Percentiles rank a stretch among this genome's conserved stretches.
Evolutionary conservation across 2,888 invertebrate species (phyloP).

Genomic region (Thecocarcelia acutangulata): DNA sequence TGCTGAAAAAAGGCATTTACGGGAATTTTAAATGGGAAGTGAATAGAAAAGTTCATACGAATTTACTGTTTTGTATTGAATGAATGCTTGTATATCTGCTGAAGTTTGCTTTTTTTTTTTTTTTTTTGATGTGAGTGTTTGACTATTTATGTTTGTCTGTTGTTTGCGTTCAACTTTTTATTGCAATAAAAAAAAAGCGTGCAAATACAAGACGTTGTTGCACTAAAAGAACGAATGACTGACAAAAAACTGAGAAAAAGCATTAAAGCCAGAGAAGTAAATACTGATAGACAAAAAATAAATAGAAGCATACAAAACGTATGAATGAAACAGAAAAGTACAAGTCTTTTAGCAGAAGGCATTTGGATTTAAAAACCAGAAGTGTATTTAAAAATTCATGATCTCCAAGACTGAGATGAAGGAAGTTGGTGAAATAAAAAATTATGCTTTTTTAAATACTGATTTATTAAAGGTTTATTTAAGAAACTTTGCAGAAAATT

Average conservation of each 20-base stretch:
- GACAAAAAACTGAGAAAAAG: background rate
- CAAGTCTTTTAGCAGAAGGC: background rate
- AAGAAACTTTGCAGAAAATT: too few species aligned
- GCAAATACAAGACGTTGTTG: conserved; percentile 17
- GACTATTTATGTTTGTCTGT: conserved; percentile 34
- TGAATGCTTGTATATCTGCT: background rate
- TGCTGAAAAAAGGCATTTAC: conserved; percentile 51
- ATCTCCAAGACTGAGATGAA: background rate
- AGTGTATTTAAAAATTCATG: conserved; percentile 1
- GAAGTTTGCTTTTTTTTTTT: background rate
- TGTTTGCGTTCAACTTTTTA: conserved; percentile 31
- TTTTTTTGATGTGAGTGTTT: conserved; percentile 11
- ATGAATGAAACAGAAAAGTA: conserved; percentile 8
- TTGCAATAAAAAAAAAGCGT: background rate
- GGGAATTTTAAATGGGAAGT: conserved; percentile 59
- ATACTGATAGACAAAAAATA: conserved; percentile 31
- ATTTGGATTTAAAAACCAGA: background rate
- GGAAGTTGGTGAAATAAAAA: background rate
- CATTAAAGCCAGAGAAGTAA: background rate
- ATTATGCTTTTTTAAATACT: too few species aligned
- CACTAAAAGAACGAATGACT: background rate
- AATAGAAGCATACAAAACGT: conserved; percentile 18
- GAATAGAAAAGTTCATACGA: conserved; percentile 35
- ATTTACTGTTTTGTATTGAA: conserved; percentile 16
- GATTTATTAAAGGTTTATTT: too few species aligned